A percentile compares a stretch with the other conserved stretches of the same genome.
These are phyloP conservation scores for Desoria tigrina DNA, from an alignment of 2,888 invertebrate genomes.

Conservation along the genomic window DNA sequence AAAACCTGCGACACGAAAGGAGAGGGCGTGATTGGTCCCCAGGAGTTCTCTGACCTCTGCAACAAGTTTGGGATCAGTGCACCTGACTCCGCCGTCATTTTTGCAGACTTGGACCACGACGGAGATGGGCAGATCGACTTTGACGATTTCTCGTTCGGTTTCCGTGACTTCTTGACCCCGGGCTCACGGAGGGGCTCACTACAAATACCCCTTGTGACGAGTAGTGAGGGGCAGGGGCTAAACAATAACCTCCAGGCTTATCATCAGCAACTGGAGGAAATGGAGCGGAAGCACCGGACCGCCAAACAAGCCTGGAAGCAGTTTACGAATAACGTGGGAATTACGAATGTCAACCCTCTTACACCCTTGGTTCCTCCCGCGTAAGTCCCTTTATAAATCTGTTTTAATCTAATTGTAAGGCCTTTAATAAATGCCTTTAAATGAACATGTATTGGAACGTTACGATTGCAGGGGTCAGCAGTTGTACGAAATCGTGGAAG, in stretches of 20 bases:
- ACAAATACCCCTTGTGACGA: slow-evolving; percentile 40
- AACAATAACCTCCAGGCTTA: slow-evolving; percentile 16
- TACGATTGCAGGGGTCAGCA: too few species aligned
- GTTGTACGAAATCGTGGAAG: slow-evolving; percentile 43
- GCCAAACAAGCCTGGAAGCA: slow-evolving; percentile 55
- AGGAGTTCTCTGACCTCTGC: slow-evolving; percentile 60
- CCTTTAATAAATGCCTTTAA: too few species aligned
- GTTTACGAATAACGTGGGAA: slow-evolving; percentile 55
- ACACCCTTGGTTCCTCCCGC: too few species aligned
- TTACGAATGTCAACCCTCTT: slow-evolving; percentile 54
- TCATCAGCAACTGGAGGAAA: slow-evolving; percentile 42
- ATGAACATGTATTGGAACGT: too few species aligned
- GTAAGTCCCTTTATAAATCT: too few species aligned
- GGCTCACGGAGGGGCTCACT: slow-evolving; percentile 53
- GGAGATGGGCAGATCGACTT: slow-evolving; percentile 61
- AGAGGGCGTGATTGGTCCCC: slow-evolving; percentile 59
- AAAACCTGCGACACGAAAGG: slow-evolving; percentile 58
- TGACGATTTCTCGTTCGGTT: slow-evolving; percentile 61
- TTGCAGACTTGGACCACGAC: slow-evolving; percentile 61
- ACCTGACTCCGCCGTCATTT: slow-evolving; percentile 60
- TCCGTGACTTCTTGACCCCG: slow-evolving; percentile 57
- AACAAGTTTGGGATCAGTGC: slow-evolving; percentile 57
- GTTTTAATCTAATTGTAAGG: too few species aligned
- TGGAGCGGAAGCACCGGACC: slow-evolving; percentile 54
- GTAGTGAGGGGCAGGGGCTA: too few species aligned